These are phyloP conservation scores for Cyprinus carpio DNA, from an alignment of 2,113 vertebrate species.

Conservation along the genomic window DNA sequence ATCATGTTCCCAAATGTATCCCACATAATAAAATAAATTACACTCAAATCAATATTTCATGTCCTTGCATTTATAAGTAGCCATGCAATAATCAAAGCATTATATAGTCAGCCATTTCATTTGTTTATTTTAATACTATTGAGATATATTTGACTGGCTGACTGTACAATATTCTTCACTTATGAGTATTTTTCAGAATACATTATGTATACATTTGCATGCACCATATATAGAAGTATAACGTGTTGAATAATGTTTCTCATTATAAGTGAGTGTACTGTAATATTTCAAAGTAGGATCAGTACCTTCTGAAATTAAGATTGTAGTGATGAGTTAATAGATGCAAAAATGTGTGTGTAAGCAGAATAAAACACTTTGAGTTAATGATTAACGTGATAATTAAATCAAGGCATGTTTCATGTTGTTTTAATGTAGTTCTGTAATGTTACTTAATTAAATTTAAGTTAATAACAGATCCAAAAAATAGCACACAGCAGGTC, in stretches of 20 bases:
- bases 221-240: background rate
- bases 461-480: constrained; percentile 23
- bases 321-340: background rate
- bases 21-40: background rate
- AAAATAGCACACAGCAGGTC: background rate
- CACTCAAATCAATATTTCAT: background rate
- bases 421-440: constrained; percentile 1
- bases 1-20: background rate
- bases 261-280: background rate
- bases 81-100: background rate
- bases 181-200: background rate
- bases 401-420: constrained; percentile 6
- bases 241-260: background rate
- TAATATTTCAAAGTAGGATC: background rate
- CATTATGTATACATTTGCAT: background rate
- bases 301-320: background rate
- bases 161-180: background rate
- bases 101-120: background rate
- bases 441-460: constrained; percentile 10
- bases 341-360: background rate
- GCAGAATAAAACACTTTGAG: background rate
- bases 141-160: background rate
- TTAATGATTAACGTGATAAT: constrained; percentile 13
- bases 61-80: background rate
- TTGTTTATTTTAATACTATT: background rate